Percentiles rank a stretch among this genome's conserved stretches.
Evolutionary conservation across 2,888 invertebrate species (phyloP).

Genomic region (Nysson spinosus): DNA sequence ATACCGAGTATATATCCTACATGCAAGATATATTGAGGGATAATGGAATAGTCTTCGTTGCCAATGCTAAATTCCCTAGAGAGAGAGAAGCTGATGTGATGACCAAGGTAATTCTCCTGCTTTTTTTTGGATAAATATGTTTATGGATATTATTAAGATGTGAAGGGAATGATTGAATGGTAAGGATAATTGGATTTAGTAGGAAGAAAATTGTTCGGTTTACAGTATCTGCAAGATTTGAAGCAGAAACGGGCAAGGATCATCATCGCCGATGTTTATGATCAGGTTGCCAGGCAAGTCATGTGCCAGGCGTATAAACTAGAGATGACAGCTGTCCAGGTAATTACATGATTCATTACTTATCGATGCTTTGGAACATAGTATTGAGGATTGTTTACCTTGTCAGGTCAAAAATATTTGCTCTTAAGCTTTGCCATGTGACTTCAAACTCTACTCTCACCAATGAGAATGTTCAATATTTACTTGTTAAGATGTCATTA

Average conservation of each 20-base stretch:
- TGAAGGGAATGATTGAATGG: too few relatives aligned
- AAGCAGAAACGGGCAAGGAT: conserved; percentile 84
- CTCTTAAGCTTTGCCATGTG: too few relatives aligned
- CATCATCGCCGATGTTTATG: conserved; percentile 89
- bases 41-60: conserved; percentile 82
- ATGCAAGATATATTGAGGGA: conserved; percentile 83
- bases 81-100: conserved; percentile 80
- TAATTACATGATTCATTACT: too few relatives aligned
- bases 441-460: too few relatives aligned
- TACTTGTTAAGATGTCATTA: too few relatives aligned
- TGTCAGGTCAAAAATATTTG: too few relatives aligned
- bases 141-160: too few relatives aligned
- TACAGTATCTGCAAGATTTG: conserved; percentile 82
- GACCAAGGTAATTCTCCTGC: conserved; percentile 79
- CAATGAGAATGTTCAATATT: too few relatives aligned
- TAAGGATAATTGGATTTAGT: not conserved
- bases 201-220: not conserved
- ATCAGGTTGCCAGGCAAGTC: conserved; percentile 84
- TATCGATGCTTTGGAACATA: too few relatives aligned
- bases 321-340: conserved; percentile 82
- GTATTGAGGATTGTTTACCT: too few relatives aligned
- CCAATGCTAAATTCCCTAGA: conserved; percentile 84
- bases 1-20: conserved; percentile 86
- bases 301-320: conserved; percentile 89
- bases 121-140: too few relatives aligned